Conservation (phyloP, 2,888 invertebrate species). For the Drosophila mettleri region DNA sequence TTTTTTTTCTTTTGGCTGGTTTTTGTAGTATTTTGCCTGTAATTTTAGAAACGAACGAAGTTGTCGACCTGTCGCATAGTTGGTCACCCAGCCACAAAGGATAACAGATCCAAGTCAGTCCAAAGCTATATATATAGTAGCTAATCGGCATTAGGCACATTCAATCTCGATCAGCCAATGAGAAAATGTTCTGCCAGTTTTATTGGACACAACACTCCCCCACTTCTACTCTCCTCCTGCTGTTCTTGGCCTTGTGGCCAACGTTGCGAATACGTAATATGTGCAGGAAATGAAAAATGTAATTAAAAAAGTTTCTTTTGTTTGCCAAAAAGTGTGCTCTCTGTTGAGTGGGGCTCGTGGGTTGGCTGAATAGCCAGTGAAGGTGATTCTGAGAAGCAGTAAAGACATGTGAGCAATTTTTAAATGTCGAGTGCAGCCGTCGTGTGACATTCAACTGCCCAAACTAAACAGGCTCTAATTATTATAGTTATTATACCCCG, state of each 20-base stretch:
- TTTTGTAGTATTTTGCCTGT: slow-evolving; percentile 26
- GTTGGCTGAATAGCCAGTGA: background rate
- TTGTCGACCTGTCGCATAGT: slow-evolving; percentile 61
- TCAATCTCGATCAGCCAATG: slow-evolving; percentile 47
- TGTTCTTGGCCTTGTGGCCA: slow-evolving; percentile 3
- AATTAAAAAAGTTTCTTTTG: slow-evolving; percentile 73
- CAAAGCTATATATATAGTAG: slow-evolving; percentile 31
- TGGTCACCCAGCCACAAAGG: slow-evolving; percentile 63
- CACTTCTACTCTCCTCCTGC: background rate
- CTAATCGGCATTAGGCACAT: slow-evolving; percentile 61
- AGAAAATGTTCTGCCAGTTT: slow-evolving; percentile 64
- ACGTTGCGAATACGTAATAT: slow-evolving; percentile 65
- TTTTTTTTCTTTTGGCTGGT: slow-evolving; percentile 5
- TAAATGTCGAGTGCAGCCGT: slow-evolving; percentile 42
- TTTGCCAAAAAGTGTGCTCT: slow-evolving; percentile 43
- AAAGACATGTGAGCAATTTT: slow-evolving; percentile 61
- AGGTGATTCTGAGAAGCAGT: background rate
- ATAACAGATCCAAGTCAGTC: slow-evolving; percentile 48
- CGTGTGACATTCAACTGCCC: slow-evolving; percentile 57
- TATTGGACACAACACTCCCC: slow-evolving; percentile 53
- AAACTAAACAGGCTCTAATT: no score
- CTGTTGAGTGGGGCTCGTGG: background rate
- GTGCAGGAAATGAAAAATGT: slow-evolving; percentile 75
- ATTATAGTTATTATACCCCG: no score
- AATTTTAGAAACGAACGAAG: slow-evolving; percentile 51